phyloP scores from a whole-genome alignment of 2,797 vertebrate genomes.

The Apogon talboti region DNA sequence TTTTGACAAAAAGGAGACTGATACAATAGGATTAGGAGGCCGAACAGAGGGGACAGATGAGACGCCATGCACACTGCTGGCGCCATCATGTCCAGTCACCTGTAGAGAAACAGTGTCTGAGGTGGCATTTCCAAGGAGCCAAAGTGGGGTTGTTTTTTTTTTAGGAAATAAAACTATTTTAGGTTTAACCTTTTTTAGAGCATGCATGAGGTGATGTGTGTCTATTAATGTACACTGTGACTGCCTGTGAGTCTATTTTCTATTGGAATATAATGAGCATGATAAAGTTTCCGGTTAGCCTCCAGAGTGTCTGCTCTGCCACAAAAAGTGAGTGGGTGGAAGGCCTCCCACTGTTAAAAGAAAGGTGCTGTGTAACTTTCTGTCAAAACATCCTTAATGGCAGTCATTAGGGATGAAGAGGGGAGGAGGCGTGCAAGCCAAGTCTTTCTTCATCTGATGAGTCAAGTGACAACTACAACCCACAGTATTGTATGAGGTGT shows the following conservation, averaged over 20 bases:
- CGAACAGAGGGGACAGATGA: too few relatives aligned
- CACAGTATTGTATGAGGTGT: constrained; percentile 7
- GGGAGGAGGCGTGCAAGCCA: constrained; percentile 10
- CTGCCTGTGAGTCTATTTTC: constrained; percentile 21
- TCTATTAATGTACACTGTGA: constrained; percentile 9
- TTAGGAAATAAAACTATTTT: too few relatives aligned
- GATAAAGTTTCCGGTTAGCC: constrained; percentile 35
- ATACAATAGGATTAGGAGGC: too few relatives aligned
- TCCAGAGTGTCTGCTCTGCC: constrained; percentile 25
- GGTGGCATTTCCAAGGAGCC: too few relatives aligned
- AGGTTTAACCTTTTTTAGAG: background rate
- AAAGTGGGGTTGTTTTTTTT: constrained; percentile 5
- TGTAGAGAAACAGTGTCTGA: too few relatives aligned
- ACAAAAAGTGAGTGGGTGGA: constrained; percentile 45
- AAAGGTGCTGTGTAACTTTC: constrained; percentile 58
- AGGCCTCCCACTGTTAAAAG: constrained; percentile 46
- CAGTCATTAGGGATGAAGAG: constrained; percentile 57
- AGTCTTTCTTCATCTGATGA: constrained; percentile 51
- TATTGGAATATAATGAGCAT: constrained; percentile 37
- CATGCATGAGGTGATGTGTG: background rate
- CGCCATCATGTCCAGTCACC: too few relatives aligned
- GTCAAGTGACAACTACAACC: constrained; percentile 46
- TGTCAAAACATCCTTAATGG: constrained; percentile 67
- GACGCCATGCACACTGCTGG: too few relatives aligned
- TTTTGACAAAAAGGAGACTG: too few relatives aligned